phyloP scores from a whole-genome alignment of 2,888 invertebrate species.

The Salticus scenicus region DNA sequence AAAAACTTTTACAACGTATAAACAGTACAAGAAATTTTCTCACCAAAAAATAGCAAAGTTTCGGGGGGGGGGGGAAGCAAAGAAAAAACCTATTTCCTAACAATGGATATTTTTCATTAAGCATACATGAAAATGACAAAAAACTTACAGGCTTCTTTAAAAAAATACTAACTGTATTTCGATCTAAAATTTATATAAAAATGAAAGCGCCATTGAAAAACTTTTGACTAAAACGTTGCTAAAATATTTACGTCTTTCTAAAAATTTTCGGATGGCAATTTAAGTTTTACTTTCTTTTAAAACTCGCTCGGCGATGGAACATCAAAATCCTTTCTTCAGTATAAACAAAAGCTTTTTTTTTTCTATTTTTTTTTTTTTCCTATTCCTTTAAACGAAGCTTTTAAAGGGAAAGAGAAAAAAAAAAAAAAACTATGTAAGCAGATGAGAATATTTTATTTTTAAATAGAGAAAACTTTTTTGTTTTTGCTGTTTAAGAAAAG shows the following conservation, averaged over 20 bases:
- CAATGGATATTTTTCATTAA: background rate
- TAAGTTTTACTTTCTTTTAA: constrained; percentile 3
- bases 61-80: too few species aligned
- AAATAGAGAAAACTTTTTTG: too few species aligned
- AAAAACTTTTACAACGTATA: too few species aligned
- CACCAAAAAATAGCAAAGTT: too few species aligned
- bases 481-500: too few species aligned
- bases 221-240: background rate
- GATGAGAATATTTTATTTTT: too few species aligned
- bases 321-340: background rate
- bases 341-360: background rate
- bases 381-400: too few species aligned
- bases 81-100: background rate
- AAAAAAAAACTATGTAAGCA: too few species aligned
- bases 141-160: background rate
- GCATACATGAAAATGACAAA: background rate
- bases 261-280: background rate
- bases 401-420: too few species aligned
- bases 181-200: background rate
- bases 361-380: too few species aligned
- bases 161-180: background rate
- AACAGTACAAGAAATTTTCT: too few species aligned
- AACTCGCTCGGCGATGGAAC: background rate
- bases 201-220: background rate
- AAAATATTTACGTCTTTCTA: background rate